phyloP scores from a whole-genome alignment of 1,140 invertebrate genomes.

The Oedothorax gibbosus region DNA sequence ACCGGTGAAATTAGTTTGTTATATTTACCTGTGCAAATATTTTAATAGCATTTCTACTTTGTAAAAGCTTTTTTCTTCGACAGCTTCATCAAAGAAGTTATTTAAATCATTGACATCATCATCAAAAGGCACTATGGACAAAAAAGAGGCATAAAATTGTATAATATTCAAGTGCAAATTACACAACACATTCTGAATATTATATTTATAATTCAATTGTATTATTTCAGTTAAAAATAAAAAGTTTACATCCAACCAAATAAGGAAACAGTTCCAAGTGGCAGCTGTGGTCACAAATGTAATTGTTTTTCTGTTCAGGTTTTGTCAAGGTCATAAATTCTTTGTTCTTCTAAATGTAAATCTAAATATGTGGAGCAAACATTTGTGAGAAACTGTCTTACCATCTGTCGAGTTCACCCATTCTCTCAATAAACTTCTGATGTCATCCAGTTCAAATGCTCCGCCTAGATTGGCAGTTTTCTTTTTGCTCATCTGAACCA shows the following conservation, averaged over 20 bases:
- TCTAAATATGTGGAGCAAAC: neutral
- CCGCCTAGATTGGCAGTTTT: slow-evolving; percentile 39
- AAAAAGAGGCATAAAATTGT: neutral
- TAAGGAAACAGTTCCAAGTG: neutral
- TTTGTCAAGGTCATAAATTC: neutral
- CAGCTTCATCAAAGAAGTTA: neutral
- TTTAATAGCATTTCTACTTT: slow-evolving; percentile 26
- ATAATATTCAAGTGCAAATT: neutral
- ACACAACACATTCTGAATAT: neutral
- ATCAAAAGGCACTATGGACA: slow-evolving; percentile 29
- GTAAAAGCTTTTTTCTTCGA: slow-evolving; percentile 5
- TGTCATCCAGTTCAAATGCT: slow-evolving; percentile 32
- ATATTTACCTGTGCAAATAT: slow-evolving; percentile 40
- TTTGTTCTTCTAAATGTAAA: neutral
- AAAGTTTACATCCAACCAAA: neutral
- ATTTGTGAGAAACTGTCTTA: neutral
- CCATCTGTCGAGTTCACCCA: slow-evolving; percentile 29
- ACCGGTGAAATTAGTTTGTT: too few species aligned
- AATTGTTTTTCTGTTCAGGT: neutral
- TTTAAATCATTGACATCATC: slow-evolving; percentile 42
- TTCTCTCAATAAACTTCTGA: slow-evolving; percentile 34
- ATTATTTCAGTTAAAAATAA: neutral
- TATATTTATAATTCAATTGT: neutral
- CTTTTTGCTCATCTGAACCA: neutral
- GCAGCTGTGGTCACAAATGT: neutral